These are phyloP conservation scores for Aphaenogaster floridana DNA, from an alignment of 1,140 invertebrate genomes.

Conservation along the genomic window DNA sequence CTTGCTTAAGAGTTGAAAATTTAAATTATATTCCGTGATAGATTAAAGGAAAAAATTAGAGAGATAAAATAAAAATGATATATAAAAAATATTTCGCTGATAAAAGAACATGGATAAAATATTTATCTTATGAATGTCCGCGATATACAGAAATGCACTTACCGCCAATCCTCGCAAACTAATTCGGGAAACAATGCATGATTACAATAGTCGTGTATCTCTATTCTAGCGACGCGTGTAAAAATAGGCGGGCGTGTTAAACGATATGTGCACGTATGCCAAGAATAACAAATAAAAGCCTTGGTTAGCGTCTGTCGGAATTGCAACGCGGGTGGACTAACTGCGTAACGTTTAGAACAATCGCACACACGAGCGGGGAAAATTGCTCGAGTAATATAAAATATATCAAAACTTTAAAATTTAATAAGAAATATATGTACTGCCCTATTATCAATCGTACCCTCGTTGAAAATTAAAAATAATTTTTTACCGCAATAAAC, in stretches of 20 bases:
- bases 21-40: neutral
- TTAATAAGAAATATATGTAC: neutral
- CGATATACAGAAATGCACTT: conserved; percentile 33
- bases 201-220: conserved; percentile 48
- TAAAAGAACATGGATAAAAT: neutral
- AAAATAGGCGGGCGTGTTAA: conserved; percentile 46
- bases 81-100: neutral
- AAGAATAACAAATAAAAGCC: conserved; percentile 54
- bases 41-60: neutral
- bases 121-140: neutral
- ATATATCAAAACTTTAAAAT: neutral
- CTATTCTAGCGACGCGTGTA: conserved; percentile 26
- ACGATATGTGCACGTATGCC: conserved; percentile 11
- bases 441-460: neutral
- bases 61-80: neutral
- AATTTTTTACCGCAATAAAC: neutral
- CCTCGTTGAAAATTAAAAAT: neutral
- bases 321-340: conserved; percentile 35
- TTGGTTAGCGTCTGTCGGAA: neutral
- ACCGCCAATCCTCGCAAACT: conserved; percentile 51
- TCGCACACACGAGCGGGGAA: neutral
- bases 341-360: conserved; percentile 3
- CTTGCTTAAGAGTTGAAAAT: neutral
- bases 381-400: neutral
- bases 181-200: conserved; percentile 54